Conservation (phyloP, 2,113 vertebrate genomes). For the Corythaixoides concolor region DNA sequence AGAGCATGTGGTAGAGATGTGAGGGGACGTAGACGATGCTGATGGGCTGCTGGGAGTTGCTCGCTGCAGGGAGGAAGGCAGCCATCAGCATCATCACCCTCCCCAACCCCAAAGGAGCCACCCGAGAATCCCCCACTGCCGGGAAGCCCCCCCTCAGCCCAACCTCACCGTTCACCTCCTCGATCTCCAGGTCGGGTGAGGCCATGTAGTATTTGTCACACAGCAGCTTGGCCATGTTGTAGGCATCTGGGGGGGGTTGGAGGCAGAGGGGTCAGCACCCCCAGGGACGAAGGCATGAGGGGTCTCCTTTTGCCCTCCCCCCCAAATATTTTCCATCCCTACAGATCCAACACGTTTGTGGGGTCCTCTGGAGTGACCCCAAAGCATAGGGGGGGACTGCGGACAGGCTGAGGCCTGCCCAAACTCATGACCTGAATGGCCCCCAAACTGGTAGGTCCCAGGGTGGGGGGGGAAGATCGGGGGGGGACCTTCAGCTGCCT, state of each 20-base stretch:
- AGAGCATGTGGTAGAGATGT: constrained; percentile 96
- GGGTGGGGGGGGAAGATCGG: no score
- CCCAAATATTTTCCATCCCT: neutral
- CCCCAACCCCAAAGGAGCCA: neutral
- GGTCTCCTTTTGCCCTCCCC: neutral
- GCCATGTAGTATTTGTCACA: constrained; percentile 92
- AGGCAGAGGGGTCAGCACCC: neutral
- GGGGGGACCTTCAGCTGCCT: neutral
- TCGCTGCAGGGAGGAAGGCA: constrained; percentile 59
- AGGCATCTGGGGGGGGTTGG: constrained; percentile 81
- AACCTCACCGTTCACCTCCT: constrained; percentile 83
- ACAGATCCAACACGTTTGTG: fast-evolving
- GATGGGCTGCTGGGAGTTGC: constrained; percentile 74
- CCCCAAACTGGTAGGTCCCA: neutral
- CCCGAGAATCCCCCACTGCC: fast-evolving
- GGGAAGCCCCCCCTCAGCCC: no score
- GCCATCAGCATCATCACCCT: fast-evolving
- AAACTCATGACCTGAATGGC: fast-evolving
- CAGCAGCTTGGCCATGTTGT: constrained; percentile 88
- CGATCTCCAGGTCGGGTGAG: constrained; percentile 84
- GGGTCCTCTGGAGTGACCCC: neutral
- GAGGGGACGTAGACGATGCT: constrained; percentile 93
- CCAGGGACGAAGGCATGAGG: no score
- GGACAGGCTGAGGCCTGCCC: neutral
- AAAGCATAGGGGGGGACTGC: neutral